Percentiles rank a stretch among this genome's conserved stretches.
phyloP scores from a whole-genome alignment of 2,113 vertebrate genomes.

The Chaetops frenatus region DNA sequence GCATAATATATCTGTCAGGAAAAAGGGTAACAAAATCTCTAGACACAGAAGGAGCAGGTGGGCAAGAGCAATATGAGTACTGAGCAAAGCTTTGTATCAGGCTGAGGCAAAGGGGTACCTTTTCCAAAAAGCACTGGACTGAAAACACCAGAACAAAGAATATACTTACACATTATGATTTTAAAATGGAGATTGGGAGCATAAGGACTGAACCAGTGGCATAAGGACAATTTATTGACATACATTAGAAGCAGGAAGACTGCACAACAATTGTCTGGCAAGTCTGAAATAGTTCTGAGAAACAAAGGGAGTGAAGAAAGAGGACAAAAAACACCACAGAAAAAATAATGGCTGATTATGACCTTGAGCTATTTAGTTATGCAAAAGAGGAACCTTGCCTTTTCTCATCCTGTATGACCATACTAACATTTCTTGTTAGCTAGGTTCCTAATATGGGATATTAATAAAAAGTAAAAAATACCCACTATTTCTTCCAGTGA shows the following conservation, averaged over 20 bases:
- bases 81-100: neutral
- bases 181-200: neutral
- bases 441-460: neutral
- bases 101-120: neutral
- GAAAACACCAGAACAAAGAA: neutral
- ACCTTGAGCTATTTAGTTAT: neutral
- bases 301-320: constrained; percentile 16
- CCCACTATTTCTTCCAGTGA: neutral
- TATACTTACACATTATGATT: neutral
- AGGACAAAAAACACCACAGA: neutral
- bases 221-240: neutral
- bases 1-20: neutral
- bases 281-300: neutral
- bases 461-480: neutral
- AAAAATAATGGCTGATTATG: neutral
- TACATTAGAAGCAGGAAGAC: neutral
- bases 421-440: neutral
- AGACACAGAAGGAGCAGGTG: neutral
- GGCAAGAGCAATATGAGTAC: neutral
- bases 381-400: neutral
- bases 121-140: neutral
- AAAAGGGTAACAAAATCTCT: neutral
- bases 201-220: neutral
- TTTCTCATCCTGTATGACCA: neutral
- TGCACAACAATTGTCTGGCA: neutral